Evolutionary conservation across 2,888 invertebrate genomes (phyloP).

Genomic region (Drosophila testacea): DNA sequence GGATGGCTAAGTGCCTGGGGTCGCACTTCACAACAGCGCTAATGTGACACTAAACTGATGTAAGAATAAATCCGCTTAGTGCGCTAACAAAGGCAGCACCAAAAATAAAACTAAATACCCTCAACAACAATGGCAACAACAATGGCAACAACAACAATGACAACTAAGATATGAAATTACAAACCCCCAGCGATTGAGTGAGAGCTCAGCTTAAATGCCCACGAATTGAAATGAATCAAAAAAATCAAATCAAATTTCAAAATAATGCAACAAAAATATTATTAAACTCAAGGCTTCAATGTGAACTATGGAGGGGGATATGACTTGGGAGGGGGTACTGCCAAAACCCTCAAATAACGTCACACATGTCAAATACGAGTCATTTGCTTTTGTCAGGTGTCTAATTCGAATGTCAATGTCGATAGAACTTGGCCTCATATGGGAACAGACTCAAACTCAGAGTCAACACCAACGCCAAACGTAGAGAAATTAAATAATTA

Average conservation of each 20-base stretch:
- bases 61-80: constrained; percentile 77
- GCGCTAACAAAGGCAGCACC: constrained; percentile 66
- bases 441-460: constrained; percentile 20
- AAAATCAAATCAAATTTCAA: constrained; percentile 71
- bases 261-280: constrained; percentile 57
- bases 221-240: constrained; percentile 45
- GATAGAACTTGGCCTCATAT: constrained; percentile 57
- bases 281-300: constrained; percentile 58
- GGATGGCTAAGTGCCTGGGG: constrained; percentile 15
- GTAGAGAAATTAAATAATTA: constrained; percentile 72
- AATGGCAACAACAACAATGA: constrained; percentile 27
- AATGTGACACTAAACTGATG: constrained; percentile 81
- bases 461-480: constrained; percentile 43
- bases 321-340: not conserved
- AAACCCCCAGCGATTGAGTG: constrained; percentile 56
- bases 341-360: constrained; percentile 11
- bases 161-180: constrained; percentile 70
- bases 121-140: constrained; percentile 30
- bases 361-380: constrained; percentile 46
- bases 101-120: constrained; percentile 65
- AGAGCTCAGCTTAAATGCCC: constrained; percentile 67
- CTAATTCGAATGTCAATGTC: constrained; percentile 80
- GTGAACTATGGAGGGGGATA: not conserved
- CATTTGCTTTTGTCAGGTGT: constrained; percentile 72
- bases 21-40: constrained; percentile 66